Evolutionary conservation across 2,888 invertebrate species (phyloP), one percentile per base, ranked within the genome.

Genomic region (Stegophylla sp.): DNA sequence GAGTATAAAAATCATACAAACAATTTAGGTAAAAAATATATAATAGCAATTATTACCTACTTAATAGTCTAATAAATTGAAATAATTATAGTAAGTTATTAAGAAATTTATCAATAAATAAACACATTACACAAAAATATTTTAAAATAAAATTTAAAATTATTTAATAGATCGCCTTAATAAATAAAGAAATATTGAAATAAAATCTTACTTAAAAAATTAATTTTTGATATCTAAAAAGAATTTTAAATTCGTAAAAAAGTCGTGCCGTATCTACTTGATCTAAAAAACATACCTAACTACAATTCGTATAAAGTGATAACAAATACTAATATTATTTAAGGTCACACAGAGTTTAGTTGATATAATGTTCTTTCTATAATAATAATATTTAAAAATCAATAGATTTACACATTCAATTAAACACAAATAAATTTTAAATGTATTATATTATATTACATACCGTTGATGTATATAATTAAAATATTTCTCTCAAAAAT

Each of bases 241-340:
- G 26, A 74, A 63, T 74, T 61, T 15, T 15, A 20, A 34, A 61
- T 63, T 74, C 48, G 28, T 48, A 20, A 20, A 48, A 48, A 48
- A 48, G 34, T 34, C 61, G 48, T 63, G 61, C n/a, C 48, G 10
- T 74, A 74, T 74, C 74, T 74, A 48, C 15, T 48, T 48, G 28
- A 56, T 74, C 74, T 51, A 12, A 26, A n/a, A 45, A 34, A n/a
- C 17, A 34, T 43, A 45, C 48, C 23, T n/a, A 56, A 71, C 13
- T 71, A 34, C 28, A 12, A 51, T 56, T 41, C 53, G 12, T 43
- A 43, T 17, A 1, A 23, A 63, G 28, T 28, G 15, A 51, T 71
- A 26, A 53, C 28, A 71, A 67, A 26, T 20, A 17, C 20, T 71
- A 1, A 15, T 71, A n/a, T n/a, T n/a, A 3, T 13, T 69, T 53